These are phyloP conservation scores for Sebastes dallii DNA, from an alignment of 2,797 vertebrate genomes.

Conservation along the genomic window DNA sequence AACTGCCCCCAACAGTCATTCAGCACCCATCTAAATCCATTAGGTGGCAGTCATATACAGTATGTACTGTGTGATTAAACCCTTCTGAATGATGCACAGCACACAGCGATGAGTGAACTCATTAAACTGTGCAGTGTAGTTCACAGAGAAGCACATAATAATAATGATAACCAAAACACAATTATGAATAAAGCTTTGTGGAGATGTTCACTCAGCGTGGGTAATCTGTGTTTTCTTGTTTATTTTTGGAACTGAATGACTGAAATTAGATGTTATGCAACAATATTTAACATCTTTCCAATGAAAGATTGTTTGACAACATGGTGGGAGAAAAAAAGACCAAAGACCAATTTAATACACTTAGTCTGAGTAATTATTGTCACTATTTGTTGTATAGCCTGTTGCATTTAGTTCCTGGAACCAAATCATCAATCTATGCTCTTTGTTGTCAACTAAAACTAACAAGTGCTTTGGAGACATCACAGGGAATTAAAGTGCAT, in stretches of 20 bases:
- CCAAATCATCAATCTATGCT: neutral
- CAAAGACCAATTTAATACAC: neutral
- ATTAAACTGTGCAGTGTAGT: conserved; percentile 44
- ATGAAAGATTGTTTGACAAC: conserved; percentile 12
- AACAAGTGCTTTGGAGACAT: too few species aligned
- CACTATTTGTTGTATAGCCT: neutral
- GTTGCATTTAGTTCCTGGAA: neutral
- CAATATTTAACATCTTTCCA: neutral
- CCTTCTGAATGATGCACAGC: neutral
- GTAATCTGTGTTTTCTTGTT: conserved; percentile 28
- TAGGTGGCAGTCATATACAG: conserved; percentile 59
- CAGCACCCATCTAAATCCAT: conserved; percentile 39
- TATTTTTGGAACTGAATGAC: conserved; percentile 29
- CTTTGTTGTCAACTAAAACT: neutral
- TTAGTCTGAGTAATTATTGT: neutral
- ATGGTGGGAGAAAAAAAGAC: neutral
- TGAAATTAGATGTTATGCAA: conserved; percentile 8
- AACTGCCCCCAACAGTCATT: neutral
- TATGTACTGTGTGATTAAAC: neutral
- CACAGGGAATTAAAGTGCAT: too few species aligned
- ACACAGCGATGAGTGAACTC: conserved; percentile 39
- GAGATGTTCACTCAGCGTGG: neutral
- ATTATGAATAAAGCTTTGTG: conserved; percentile 27
- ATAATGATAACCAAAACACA: conserved; percentile 37
- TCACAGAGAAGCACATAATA: conserved; percentile 20